Evolutionary conservation across 1,140 invertebrate species (phyloP).

Genomic region (Drosophila subpulchrella): DNA sequence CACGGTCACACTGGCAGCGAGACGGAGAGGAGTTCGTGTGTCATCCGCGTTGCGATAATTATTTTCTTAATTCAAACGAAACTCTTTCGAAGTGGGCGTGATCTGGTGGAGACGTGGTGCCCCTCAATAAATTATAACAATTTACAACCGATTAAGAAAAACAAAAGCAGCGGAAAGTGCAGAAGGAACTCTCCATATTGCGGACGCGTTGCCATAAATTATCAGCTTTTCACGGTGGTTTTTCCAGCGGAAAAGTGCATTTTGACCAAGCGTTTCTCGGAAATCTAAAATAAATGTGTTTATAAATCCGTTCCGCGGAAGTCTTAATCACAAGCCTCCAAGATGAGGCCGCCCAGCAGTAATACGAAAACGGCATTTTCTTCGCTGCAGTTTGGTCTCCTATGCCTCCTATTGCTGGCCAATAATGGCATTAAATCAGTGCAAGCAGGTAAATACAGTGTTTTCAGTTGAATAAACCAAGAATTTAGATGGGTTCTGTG

Average conservation of each 20-base stretch:
- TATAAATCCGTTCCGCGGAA: slow-evolving; percentile 31
- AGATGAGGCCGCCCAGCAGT: slow-evolving; percentile 48
- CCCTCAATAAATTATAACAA: neutral
- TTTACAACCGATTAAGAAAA: slow-evolving; percentile 6
- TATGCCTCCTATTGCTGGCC: slow-evolving; percentile 55
- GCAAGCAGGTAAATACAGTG: slow-evolving; percentile 57
- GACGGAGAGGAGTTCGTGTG: slow-evolving; percentile 58
- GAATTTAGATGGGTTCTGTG: neutral
- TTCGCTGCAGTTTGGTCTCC: slow-evolving; percentile 42
- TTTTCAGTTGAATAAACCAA: neutral
- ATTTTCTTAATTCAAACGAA: slow-evolving; percentile 66
- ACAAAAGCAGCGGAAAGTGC: slow-evolving; percentile 1
- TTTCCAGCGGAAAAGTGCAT: slow-evolving; percentile 43
- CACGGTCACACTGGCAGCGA: slow-evolving; percentile 35
- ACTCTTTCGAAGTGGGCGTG: slow-evolving; percentile 41
- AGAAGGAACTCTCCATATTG: neutral
- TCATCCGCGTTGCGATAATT: slow-evolving; percentile 73
- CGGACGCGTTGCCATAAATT: slow-evolving; percentile 31
- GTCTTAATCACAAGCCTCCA: slow-evolving; percentile 33
- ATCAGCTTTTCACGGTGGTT: slow-evolving; percentile 18
- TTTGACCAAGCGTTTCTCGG: slow-evolving; percentile 30
- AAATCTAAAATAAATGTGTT: slow-evolving; percentile 58
- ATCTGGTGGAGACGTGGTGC: slow-evolving; percentile 4
- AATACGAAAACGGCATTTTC: slow-evolving; percentile 16
- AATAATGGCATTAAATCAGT: slow-evolving; percentile 61